A percentile compares a stretch with the other conserved stretches of the same genome.
phyloP scores from a whole-genome alignment of 2,113 vertebrate species.

The Microcebus ravelobensis region DNA sequence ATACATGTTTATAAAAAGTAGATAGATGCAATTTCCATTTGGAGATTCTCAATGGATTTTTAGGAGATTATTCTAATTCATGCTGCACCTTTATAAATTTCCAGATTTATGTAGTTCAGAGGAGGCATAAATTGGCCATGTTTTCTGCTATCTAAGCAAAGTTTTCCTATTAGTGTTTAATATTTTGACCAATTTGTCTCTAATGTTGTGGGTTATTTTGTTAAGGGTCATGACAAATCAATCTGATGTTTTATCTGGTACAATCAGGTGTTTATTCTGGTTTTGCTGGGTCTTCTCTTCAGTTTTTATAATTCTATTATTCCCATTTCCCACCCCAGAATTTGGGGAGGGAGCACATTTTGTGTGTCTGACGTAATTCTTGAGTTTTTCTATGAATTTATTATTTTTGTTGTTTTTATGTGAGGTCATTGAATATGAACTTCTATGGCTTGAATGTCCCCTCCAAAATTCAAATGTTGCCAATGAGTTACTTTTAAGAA shows the following conservation, averaged over 20 bases:
- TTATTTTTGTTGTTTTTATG: not conserved
- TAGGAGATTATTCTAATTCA: not conserved
- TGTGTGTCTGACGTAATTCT: not conserved
- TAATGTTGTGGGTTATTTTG: not conserved
- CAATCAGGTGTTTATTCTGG: not conserved
- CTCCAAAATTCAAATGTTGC: not conserved
- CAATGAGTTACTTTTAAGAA: not conserved
- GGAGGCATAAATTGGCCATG: too few relatives aligned
- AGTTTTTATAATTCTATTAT: not conserved
- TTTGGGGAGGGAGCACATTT: not conserved
- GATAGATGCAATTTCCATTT: not conserved
- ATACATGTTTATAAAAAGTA: not conserved
- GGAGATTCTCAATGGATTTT: not conserved
- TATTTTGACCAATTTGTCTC: not conserved
- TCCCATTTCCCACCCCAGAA: not conserved
- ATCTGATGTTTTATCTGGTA: not conserved
- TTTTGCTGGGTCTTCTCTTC: not conserved
- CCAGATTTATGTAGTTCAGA: not conserved
- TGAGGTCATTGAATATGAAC: not conserved
- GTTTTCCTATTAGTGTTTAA: not conserved
- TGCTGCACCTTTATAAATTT: not conserved
- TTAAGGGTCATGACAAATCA: too few relatives aligned
- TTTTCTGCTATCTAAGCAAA: not conserved
- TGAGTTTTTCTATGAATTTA: not conserved
- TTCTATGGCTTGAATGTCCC: not conserved